These are phyloP conservation scores for Xanthorhoe designata DNA, from an alignment of 2,888 invertebrate species.

Conservation along the genomic window DNA sequence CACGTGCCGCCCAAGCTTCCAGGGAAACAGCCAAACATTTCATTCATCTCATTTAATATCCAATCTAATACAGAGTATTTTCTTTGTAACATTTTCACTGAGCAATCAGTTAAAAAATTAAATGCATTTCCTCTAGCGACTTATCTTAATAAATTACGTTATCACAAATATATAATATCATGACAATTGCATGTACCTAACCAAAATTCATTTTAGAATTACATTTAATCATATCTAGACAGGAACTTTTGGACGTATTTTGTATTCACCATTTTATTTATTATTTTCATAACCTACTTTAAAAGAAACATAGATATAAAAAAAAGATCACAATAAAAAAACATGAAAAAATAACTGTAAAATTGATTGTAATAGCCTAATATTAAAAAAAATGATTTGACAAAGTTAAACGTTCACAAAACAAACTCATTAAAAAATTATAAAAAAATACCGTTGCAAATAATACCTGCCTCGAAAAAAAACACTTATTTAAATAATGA, in stretches of 20 bases:
- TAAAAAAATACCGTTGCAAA: conserved; percentile 14
- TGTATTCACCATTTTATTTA: conserved; percentile 25
- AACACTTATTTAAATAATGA: not conserved
- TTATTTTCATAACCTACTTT: conserved; percentile 19
- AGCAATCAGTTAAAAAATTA: conserved; percentile 22
- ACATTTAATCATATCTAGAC: conserved; percentile 35
- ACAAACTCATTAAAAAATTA: conserved; percentile 29
- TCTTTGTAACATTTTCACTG: conserved; percentile 23
- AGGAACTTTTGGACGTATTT: conserved; percentile 54
- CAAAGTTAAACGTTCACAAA: conserved; percentile 8
- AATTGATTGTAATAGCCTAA: not conserved
- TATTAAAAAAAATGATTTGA: no score
- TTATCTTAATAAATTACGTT: conserved; percentile 20
- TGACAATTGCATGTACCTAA: not conserved
- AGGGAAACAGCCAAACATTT: conserved; percentile 52
- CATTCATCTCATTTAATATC: conserved; percentile 61
- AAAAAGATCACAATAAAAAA: conserved; percentile 5
- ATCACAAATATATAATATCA: conserved; percentile 25
- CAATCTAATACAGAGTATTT: conserved; percentile 51
- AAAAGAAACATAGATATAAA: not conserved
- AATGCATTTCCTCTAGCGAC: conserved; percentile 28
- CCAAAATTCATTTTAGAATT: conserved; percentile 3
- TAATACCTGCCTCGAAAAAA: not conserved
- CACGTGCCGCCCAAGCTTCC: conserved; percentile 31
- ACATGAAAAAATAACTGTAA: not conserved